Base-by-base conservation (phyloP, 2,113 vertebrate genomes). In the Brachirus orientalis region DNA sequence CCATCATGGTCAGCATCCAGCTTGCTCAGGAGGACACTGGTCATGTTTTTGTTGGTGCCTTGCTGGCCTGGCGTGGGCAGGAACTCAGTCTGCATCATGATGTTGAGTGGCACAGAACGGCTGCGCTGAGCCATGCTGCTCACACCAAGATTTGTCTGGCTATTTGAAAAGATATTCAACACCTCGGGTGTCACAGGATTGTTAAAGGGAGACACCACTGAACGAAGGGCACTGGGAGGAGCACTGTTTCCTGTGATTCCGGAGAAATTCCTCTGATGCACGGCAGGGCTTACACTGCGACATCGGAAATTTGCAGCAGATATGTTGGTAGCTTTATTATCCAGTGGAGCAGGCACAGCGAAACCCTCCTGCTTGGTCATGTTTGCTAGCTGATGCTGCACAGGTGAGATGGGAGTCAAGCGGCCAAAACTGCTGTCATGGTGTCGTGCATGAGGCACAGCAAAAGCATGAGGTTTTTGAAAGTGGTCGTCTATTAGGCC, bases 71-170 rank as follows among this genome's bases (percentile, higher is more conserved):
- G 92, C 52, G 94, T 86, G 50, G 96, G 93, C 0, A 90, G 92
- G 64, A 95, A 94, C 64, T 96, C 95, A 0, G 95, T 97, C 87
- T 98, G 96, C 98, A 99, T 99, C 98, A 99, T 99, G 71, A 99
- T 92, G n/a, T 94, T 98, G 79, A 98, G 87, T 0, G 98, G 97
- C 77, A 99, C 98, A 0, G 98, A 99, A 19, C 97, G 98, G 88
- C 98, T 99, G 90, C 97, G 94, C 79, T 99, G 98, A 51, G 95
- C 96, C 83, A 98, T 92, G 86, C 91, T 96, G 86, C 91, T 95
- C 92, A 93, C 92, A 78, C 93, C 92, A 13, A 93, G 72, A 65
- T 95, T 94, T 55, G 91, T 64, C 14, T 94, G 94, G 86, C 92
- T 91, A 78, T 92, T 96, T 72, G 92, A 86, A 43, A 99, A 96